Conservation (phyloP, 1,140 invertebrate genomes). For the Oryctes rhinoceros region DNA sequence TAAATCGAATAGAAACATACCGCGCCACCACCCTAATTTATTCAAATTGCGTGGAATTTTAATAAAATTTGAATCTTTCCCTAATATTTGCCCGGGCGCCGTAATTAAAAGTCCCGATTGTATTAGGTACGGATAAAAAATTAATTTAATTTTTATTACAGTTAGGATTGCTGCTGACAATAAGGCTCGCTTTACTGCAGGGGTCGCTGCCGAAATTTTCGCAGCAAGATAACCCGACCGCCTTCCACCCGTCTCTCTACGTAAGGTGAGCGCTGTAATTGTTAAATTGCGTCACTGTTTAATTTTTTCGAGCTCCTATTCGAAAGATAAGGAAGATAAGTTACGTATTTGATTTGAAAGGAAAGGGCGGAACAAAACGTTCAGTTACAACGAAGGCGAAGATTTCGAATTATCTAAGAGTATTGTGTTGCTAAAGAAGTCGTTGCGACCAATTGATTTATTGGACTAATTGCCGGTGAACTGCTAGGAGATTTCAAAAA, state of each 20-base stretch:
- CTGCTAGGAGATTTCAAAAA: too few relatives aligned
- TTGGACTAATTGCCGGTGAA: too few relatives aligned
- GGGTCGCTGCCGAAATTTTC: conserved; percentile 82
- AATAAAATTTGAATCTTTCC: conserved; percentile 30
- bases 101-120: conserved; percentile 16
- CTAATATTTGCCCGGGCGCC: not conserved
- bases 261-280: conserved; percentile 69
- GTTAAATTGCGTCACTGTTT: not conserved
- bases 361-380: too few relatives aligned
- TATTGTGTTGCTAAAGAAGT: too few relatives aligned
- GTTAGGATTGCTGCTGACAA: conserved; percentile 68
- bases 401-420: too few relatives aligned
- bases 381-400: too few relatives aligned
- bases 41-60: conserved; percentile 16
- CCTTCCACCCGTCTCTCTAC: conserved; percentile 76
- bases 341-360: too few relatives aligned
- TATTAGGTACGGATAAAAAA: not conserved
- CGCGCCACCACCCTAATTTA: not conserved
- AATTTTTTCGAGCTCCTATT: not conserved
- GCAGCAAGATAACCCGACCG: conserved; percentile 85
- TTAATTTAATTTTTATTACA: conserved; percentile 57
- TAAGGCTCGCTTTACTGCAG: conserved; percentile 76
- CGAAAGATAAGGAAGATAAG: too few relatives aligned
- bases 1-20: conserved; percentile 6
- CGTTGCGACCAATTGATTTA: too few relatives aligned